Evolutionary conservation across 2,888 invertebrate genomes (phyloP).

Genomic region (Hypselothyrea guttata): DNA sequence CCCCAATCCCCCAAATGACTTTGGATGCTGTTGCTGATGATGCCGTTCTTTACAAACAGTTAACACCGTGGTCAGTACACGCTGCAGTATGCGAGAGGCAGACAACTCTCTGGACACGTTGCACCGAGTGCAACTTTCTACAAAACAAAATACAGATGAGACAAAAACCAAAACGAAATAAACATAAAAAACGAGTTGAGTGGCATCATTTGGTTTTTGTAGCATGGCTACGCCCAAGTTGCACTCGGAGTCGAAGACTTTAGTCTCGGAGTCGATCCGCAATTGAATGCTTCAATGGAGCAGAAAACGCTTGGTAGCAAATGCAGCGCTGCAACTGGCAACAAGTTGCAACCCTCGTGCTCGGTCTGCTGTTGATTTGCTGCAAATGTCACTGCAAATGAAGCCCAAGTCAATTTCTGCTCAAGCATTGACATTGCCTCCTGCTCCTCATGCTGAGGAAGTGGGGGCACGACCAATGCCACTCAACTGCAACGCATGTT

Average conservation of each 20-base stretch:
- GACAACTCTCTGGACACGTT: constrained; percentile 29
- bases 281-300: constrained; percentile 81
- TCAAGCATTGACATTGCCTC: constrained; percentile 50
- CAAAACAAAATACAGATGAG: constrained; percentile 19
- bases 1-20: constrained; percentile 38
- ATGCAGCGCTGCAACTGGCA: constrained; percentile 24
- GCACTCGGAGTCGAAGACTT: constrained; percentile 8
- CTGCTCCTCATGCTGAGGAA: not conserved
- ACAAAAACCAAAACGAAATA: constrained; percentile 3
- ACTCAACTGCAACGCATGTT: constrained; percentile 46
- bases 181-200: constrained; percentile 48
- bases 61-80: constrained; percentile 34
- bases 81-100: constrained; percentile 45
- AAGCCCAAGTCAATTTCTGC: constrained; percentile 57
- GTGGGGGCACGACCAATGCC: constrained; percentile 31
- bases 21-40: constrained; percentile 18
- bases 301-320: constrained; percentile 70
- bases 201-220: constrained; percentile 59
- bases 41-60: constrained; percentile 72
- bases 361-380: constrained; percentile 39
- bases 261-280: constrained; percentile 28
- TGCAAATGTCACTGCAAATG: constrained; percentile 58
- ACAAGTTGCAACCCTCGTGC: constrained; percentile 11
- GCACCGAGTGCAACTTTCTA: constrained; percentile 65
- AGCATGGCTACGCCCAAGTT: constrained; percentile 47